phyloP scores from a whole-genome alignment of 2,113 vertebrate species.

The Neomonachus schauinslandi region DNA sequence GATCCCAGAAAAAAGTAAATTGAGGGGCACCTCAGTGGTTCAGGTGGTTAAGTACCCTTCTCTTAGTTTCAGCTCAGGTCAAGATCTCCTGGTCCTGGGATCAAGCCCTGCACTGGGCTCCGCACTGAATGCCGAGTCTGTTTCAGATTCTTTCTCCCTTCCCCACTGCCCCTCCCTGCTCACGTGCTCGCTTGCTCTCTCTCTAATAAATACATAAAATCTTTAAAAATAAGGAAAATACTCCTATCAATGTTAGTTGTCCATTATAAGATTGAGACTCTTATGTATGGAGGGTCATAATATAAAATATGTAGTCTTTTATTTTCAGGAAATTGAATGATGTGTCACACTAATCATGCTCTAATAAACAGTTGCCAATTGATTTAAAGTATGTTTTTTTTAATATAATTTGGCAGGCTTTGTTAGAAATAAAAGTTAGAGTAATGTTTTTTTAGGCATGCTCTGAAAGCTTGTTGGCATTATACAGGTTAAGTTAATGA shows the following conservation, averaged over 20 bases:
- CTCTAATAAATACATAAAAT: neutral
- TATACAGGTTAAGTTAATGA: neutral
- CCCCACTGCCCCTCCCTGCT: neutral
- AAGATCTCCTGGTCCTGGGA: no score
- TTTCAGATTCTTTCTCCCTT: neutral
- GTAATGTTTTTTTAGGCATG: neutral
- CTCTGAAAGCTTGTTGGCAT: neutral
- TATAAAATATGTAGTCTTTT: neutral
- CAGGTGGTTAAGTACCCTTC: no score
- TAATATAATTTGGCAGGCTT: neutral
- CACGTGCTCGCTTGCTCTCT: neutral
- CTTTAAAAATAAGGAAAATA: neutral
- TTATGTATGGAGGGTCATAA: neutral
- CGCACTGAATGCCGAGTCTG: no score
- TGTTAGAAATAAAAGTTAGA: conserved; percentile 11
- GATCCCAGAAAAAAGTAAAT: neutral
- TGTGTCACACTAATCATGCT: neutral
- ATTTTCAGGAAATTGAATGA: conserved; percentile 36
- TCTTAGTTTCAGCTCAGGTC: no score
- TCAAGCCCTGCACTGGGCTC: no score
- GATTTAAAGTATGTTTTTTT: neutral
- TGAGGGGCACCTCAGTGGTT: neutral
- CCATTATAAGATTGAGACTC: neutral
- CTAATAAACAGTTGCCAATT: neutral
- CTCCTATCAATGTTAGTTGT: neutral